Percentiles rank a stretch among this genome's conserved stretches.
These are phyloP conservation scores for Pygmarrhopalites habei DNA, from an alignment of 1,140 invertebrate species.

Conservation along the genomic window DNA sequence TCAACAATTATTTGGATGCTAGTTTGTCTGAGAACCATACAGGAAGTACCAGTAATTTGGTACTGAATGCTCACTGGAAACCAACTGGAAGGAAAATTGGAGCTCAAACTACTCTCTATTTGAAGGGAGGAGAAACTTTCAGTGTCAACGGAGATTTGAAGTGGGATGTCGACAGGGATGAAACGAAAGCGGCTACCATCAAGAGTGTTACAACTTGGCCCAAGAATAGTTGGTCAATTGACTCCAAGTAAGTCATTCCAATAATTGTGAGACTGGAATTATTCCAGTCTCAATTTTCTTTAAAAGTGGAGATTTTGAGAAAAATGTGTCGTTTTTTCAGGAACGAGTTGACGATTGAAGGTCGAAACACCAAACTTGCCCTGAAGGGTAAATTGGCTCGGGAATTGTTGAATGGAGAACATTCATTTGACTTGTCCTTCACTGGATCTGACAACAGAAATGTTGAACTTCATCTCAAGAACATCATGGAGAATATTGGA, in stretches of 20 bases:
- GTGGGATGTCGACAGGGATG: constrained; percentile 34
- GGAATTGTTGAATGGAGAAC: constrained; percentile 29
- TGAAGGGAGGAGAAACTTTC: constrained; percentile 16
- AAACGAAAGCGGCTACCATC: constrained; percentile 18
- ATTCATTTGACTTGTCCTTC: constrained; percentile 8
- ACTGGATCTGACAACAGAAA: constrained; percentile 4
- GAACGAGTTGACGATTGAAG: constrained; percentile 22
- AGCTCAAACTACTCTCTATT: constrained; percentile 8
- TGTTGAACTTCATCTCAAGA: constrained; percentile 3
- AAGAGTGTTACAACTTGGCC: constrained; percentile 24
- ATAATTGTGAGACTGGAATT: background rate
- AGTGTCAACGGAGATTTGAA: constrained; percentile 25
- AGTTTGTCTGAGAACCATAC: constrained; percentile 9
- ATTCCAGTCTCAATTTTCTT: background rate
- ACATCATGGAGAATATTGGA: constrained; percentile 14
- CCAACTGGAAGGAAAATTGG: constrained; percentile 21
- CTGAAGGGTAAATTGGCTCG: constrained; percentile 12
- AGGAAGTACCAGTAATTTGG: constrained; percentile 5
- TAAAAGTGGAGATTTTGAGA: background rate
- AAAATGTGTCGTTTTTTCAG: constrained; percentile 14
- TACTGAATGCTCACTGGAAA: constrained; percentile 22
- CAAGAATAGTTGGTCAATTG: constrained; percentile 4
- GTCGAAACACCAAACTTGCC: constrained; percentile 12
- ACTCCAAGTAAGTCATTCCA: constrained; percentile 29
- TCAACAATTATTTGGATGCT: constrained; percentile 26